Evolutionary conservation across 2,888 invertebrate species (phyloP).

Genomic region (Auanema sp.): DNA sequence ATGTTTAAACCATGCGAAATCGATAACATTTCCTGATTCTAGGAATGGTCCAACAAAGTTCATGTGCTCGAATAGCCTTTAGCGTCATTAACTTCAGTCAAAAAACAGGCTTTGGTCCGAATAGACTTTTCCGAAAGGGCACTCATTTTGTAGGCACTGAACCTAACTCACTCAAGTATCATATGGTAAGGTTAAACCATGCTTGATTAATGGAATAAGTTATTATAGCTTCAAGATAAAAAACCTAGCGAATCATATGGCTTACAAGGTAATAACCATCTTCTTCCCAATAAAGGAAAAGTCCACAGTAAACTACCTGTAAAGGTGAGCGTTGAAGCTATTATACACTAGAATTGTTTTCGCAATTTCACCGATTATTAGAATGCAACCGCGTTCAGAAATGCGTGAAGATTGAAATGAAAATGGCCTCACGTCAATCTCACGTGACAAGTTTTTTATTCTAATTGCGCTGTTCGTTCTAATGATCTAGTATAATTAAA

Average conservation of each 20-base stretch:
- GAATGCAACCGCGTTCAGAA: neutral
- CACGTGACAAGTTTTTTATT: too few relatives aligned
- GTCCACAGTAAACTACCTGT: conserved; percentile 42
- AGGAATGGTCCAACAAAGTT: conserved; percentile 6
- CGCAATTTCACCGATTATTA: neutral
- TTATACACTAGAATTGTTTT: neutral
- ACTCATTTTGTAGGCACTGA: conserved; percentile 63
- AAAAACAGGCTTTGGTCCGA: conserved; percentile 59
- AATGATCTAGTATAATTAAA: too few relatives aligned
- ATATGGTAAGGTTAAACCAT: conserved; percentile 35
- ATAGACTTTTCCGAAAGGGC: conserved; percentile 55
- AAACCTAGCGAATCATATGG: conserved; percentile 59
- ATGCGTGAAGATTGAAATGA: neutral
- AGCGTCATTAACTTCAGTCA: conserved; percentile 18
- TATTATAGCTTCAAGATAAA: conserved; percentile 57
- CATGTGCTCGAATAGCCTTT: neutral
- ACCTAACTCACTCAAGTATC: conserved; percentile 59
- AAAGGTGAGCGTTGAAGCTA: conserved; percentile 22
- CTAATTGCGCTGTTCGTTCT: too few relatives aligned
- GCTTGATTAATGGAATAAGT: neutral
- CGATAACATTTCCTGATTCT: neutral
- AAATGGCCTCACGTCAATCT: too few relatives aligned
- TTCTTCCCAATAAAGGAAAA: conserved; percentile 57
- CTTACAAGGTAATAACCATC: conserved; percentile 61
- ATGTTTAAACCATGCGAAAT: neutral